Base-by-base conservation (phyloP, 2,797 vertebrate species). In the Meriones psammophilus region DNA sequence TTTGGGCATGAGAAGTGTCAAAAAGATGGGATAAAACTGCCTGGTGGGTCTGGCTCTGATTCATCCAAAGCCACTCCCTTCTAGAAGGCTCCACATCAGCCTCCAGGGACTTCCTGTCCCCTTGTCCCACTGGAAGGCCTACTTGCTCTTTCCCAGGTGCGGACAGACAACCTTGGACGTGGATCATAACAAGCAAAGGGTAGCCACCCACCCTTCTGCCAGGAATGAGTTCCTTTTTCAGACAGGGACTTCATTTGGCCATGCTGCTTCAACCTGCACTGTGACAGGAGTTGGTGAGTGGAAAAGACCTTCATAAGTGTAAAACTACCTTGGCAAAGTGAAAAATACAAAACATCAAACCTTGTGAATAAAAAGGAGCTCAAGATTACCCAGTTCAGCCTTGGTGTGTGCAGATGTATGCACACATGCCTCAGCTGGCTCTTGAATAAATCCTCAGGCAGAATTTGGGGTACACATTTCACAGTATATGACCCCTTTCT, bases 281-380 rank as follows among this genome's bases (percentile, higher is more conserved):
- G 13, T 39, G 91, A 93, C 85, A 89, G 84, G 77, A 97, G 86
- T 12, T 8, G 42, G 96, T 77, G 97, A 58, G 97, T 97, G 98
- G 62, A 98, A 98, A 94, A 77, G 97, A 97, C 74, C 36, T 91
- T 97, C 95, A 96, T 96, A 96, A 98, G 98, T 99, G 99, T 98
- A 99, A 99, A 99, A 99, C 97, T 97, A 98, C 98, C 50, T 99
- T 99, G 98, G 98, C 98, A 98, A 99, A 98, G 99, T 99, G 99
- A 99, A 99, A 99, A 99, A 99, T 99, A 99, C 98, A 99, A 99
- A 99, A 98, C 97, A 96, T 99, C 98, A 99, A 99, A 98, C 98
- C 94, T 98, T 97, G 98, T 97, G 98, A 98, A 98, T 98, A 98
- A 98, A 98, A 98, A 98, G 98, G 98, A 98, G 96, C 98, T 97